These are phyloP conservation scores for Aeoliscus strigatus DNA, from an alignment of 2,797 vertebrate genomes.

Conservation along the genomic window DNA sequence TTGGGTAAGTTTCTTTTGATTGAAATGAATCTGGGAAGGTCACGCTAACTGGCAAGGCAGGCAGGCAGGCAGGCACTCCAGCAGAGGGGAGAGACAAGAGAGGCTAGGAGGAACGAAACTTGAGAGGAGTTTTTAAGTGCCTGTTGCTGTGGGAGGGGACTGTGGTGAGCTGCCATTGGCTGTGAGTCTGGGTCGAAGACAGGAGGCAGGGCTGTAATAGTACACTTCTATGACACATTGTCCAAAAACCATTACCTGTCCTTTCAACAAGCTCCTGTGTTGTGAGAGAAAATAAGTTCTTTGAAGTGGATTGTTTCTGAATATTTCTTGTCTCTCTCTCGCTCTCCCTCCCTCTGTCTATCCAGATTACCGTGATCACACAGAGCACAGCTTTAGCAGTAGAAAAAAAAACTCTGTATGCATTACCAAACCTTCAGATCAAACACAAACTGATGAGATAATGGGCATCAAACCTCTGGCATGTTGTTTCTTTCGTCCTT, in stretches of 20 bases:
- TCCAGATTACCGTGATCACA: no score
- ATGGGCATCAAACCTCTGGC: no score
- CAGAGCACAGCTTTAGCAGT: no score
- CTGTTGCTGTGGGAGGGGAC: constrained; percentile 65
- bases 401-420: no score
- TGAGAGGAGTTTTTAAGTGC: constrained; percentile 65
- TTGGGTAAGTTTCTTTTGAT: constrained; percentile 17
- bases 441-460: no score
- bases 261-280: constrained; percentile 29
- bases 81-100: constrained; percentile 68
- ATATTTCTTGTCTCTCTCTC: constrained; percentile 6
- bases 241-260: constrained; percentile 62
- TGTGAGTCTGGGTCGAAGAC: constrained; percentile 27
- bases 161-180: constrained; percentile 56
- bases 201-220: constrained; percentile 65
- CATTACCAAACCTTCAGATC: no score
- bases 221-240: constrained; percentile 66
- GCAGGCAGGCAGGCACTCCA: constrained; percentile 50
- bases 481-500: no score
- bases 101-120: constrained; percentile 65
- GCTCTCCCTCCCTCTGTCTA: constrained; percentile 1
- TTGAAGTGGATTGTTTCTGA: constrained; percentile 4
- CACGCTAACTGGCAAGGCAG: constrained; percentile 30
- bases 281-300: constrained; percentile 29
- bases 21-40: constrained; percentile 32